Base-by-base conservation (phyloP, 2,797 vertebrate species). In the Xiphorhynchus erythropygius region DNA sequence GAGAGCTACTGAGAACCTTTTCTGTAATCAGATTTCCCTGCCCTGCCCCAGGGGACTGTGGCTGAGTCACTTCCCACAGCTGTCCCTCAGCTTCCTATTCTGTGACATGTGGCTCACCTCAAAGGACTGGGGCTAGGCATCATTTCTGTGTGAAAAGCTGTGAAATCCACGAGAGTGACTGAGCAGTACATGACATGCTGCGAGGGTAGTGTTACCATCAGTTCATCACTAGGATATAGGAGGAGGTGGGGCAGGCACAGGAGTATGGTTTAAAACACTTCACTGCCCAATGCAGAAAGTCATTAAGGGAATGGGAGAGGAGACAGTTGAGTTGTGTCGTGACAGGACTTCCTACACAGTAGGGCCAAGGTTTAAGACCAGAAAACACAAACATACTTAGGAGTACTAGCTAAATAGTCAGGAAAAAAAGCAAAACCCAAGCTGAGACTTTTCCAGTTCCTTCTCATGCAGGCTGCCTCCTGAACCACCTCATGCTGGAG, bases 1-100 rank as follows among this genome's bases (percentile, higher is more conserved):
- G 71, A 96, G 80, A 94, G 94, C 89, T 93, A 94, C 90, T 88
- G 92, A 90, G 96, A 93, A 81, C 28, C 39, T 46, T 60, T 86
- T 95, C 91, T 88, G 70, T 84, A 79, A 73, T 56, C 65, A 88
- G 52, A 94, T 88, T 92, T 65, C 76, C 73, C 47, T 92, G 87
- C 60, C 80, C 74, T 90, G 70, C 76, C 59, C 73, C 10, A 1
- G 85, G 78, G 68, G 53, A 81, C 89, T 89, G 82, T 59, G 87
- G 73, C 62, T 3, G 1, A 96, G 80, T 59, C 59, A 56, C 90
- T 95, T 95, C 74, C 63, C 90, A 90, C 94, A 96, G 95, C 94
- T 94, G 86, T 80, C 86, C 77, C 74, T 86, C 80, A 84, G 88
- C 63, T 88, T 94, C 90, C 95, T 82, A 11, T 32, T 67, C 88